phyloP scores from a whole-genome alignment of 2,888 invertebrate species.

The Thymelicus sylvestris region DNA sequence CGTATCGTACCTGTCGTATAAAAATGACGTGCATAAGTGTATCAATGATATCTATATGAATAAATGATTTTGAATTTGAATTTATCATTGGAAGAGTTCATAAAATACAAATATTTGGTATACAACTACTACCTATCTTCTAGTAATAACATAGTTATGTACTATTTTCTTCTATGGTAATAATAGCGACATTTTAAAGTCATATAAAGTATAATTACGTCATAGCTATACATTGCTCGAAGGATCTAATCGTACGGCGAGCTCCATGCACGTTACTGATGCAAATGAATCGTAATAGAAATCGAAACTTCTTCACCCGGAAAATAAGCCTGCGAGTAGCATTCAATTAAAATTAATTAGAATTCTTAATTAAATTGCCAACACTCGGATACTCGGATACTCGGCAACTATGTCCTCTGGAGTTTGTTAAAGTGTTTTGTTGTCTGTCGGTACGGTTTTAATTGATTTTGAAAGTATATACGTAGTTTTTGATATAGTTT shows the following conservation, averaged over 20 bases:
- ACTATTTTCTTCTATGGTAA: too few relatives aligned
- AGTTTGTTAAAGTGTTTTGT: slow-evolving; percentile 26
- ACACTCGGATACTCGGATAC: slow-evolving; percentile 34
- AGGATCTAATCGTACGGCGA: neutral
- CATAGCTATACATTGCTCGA: neutral
- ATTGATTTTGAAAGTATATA: slow-evolving; percentile 24
- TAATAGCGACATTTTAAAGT: too few relatives aligned
- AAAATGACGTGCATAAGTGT: too few relatives aligned
- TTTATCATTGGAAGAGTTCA: too few relatives aligned
- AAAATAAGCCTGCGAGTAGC: slow-evolving; percentile 10
- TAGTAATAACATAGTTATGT: too few relatives aligned
- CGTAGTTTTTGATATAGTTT: slow-evolving; percentile 27
- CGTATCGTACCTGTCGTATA: too few relatives aligned
- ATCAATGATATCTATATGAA: too few relatives aligned
- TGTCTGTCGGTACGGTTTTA: slow-evolving; percentile 27
- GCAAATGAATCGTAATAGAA: neutral
- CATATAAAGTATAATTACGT: neutral
- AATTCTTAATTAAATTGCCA: slow-evolving; percentile 44
- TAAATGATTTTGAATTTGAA: too few relatives aligned
- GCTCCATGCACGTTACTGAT: neutral
- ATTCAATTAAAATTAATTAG: slow-evolving; percentile 46
- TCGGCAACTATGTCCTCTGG: slow-evolving; percentile 35
- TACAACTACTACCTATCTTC: too few relatives aligned
- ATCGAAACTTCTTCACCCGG: slow-evolving; percentile 6
- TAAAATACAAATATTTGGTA: too few relatives aligned